Conservation (phyloP, 2,113 vertebrate species). For the Apteryx owenii region DNA sequence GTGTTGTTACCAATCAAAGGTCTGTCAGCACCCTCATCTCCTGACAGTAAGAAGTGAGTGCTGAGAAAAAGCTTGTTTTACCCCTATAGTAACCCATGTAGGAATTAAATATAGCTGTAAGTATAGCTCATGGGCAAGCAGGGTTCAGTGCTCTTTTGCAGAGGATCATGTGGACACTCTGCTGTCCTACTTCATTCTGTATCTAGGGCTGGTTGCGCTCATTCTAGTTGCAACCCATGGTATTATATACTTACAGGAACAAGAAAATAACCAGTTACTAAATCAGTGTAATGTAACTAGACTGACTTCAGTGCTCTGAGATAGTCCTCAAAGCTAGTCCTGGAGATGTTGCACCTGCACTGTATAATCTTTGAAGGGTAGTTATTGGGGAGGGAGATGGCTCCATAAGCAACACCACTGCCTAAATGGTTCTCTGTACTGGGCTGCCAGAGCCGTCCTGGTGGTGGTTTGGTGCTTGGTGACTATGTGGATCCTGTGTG, state of each 20-base stretch:
- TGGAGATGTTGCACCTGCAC: rapidly evolving
- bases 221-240: rapidly evolving
- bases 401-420: neutral
- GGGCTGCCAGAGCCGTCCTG: neutral
- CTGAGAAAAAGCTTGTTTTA: neutral
- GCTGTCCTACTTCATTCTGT: neutral
- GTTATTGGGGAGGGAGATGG: neutral
- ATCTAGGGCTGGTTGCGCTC: neutral
- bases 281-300: neutral
- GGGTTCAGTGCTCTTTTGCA: neutral
- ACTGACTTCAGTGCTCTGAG: neutral
- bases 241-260: neutral
- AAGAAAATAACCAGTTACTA: neutral
- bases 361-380: neutral
- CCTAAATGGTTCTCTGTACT: rapidly evolving
- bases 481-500: neutral
- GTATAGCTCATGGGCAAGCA: neutral
- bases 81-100: neutral
- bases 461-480: rapidly evolving
- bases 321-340: neutral
- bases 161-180: neutral
- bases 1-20: neutral
- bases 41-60: neutral
- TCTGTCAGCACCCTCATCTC: rapidly evolving
- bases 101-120: neutral